Conservation (phyloP, 2,113 vertebrate genomes). For the Fukomys damarensis region DNA sequence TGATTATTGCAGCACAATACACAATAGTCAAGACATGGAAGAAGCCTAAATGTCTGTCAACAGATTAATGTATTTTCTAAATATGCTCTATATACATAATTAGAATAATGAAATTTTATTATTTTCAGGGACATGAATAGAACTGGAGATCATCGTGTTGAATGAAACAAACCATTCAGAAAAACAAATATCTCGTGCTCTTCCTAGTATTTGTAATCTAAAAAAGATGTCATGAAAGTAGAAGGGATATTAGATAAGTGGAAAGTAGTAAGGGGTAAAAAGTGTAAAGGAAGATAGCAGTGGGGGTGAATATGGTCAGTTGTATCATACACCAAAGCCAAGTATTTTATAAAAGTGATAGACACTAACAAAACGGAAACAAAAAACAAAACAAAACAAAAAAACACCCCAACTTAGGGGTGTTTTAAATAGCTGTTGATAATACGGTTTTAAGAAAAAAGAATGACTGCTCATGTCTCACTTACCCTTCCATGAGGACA, state of each 20-base stretch:
- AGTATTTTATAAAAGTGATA: not conserved
- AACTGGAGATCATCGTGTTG: not conserved
- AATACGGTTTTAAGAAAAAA: not conserved
- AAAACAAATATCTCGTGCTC: not conserved
- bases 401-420: not conserved
- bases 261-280: not conserved
- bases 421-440: constrained; percentile 11
- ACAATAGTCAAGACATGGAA: not conserved
- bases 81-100: not conserved
- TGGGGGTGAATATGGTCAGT: not conserved
- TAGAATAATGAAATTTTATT: not conserved
- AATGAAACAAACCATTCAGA: not conserved
- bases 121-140: not conserved
- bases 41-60: not conserved
- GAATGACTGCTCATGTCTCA: not conserved
- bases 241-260: not conserved
- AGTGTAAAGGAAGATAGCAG: not conserved
- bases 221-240: not conserved
- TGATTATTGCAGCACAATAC: not conserved
- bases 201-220: not conserved
- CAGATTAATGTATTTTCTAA: not conserved
- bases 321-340: not conserved
- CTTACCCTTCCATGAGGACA: not conserved
- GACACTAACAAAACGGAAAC: not conserved
- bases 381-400: not conserved